Percentiles rank a stretch among this genome's conserved stretches.
Conservation (phyloP, 2,797 vertebrate genomes). For the Micropoecilia bifurca region DNA sequence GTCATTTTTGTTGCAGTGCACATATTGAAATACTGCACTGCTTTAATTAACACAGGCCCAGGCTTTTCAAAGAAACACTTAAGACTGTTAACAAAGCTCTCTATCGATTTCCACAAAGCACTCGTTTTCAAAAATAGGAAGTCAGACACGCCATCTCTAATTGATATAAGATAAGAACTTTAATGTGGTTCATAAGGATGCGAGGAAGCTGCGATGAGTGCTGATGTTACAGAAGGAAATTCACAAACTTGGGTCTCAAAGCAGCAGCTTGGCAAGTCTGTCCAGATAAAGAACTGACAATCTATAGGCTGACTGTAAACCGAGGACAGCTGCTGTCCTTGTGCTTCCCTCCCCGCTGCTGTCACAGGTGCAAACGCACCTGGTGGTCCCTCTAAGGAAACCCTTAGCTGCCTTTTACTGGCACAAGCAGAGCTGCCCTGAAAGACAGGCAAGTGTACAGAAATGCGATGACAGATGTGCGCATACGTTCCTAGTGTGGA, state of each 20-base stretch:
- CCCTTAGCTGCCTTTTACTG: conserved; percentile 74
- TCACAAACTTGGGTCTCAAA: conserved; percentile 22
- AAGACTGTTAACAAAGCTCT: conserved; percentile 62
- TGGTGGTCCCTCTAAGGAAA: conserved; percentile 78
- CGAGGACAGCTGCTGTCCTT: conserved; percentile 79
- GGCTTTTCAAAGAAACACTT: conserved; percentile 70
- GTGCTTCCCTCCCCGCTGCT: conserved; percentile 56
- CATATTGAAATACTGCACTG: conserved; percentile 71
- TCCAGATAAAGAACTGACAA: conserved; percentile 60
- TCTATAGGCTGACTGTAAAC: conserved; percentile 48
- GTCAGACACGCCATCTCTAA: conserved; percentile 43
- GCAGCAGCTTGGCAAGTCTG: conserved; percentile 23
- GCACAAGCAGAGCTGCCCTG: conserved; percentile 69
- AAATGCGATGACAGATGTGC: conserved; percentile 73
- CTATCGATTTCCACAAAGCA: conserved; percentile 62
- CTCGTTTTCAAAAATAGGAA: conserved; percentile 43
- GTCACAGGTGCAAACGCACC: conserved; percentile 81
- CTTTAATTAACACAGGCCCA: conserved; percentile 72
- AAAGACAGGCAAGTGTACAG: conserved; percentile 70
- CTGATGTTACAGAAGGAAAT: conserved; percentile 4
- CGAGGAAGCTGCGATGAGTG: conserved; percentile 10
- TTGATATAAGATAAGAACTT: conserved; percentile 47
- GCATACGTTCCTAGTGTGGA: conserved; percentile 49
- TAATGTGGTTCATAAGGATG: conserved; percentile 14
- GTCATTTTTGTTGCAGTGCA: conserved; percentile 63